A percentile compares a stretch with the other conserved stretches of the same genome.
These are phyloP conservation scores for Callithrix jacchus DNA, from an alignment of 2,113 vertebrate species.

Conservation along the genomic window DNA sequence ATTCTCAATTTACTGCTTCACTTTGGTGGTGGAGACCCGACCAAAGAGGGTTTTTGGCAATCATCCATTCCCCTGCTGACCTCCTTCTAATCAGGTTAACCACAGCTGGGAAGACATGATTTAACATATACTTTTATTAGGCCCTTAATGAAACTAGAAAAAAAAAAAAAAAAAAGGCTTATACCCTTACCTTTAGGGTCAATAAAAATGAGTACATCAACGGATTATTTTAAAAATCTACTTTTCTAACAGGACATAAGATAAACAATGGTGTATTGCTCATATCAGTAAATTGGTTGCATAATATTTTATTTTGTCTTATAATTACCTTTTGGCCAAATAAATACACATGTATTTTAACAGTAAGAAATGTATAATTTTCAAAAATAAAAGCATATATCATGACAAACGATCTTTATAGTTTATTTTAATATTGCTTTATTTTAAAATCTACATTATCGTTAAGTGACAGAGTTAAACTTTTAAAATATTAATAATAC, in stretches of 20 bases:
- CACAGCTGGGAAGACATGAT: slow-evolving; percentile 29
- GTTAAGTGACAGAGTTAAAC: neutral
- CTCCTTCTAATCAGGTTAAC: slow-evolving; percentile 67
- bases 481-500: slow-evolving; percentile 55
- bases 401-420: neutral
- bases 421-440: neutral
- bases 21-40: slow-evolving; percentile 14
- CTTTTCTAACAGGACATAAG: neutral
- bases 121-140: slow-evolving; percentile 55
- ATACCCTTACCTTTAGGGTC: neutral
- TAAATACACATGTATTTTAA: neutral
- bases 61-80: slow-evolving; percentile 57
- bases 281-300: neutral
- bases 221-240: neutral
- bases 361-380: neutral
- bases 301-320: neutral
- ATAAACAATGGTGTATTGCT: neutral
- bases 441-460: slow-evolving; percentile 6
- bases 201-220: neutral
- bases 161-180: slow-evolving; percentile 32
- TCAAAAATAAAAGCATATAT: neutral
- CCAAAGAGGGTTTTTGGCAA: slow-evolving; percentile 75
- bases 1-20: slow-evolving; percentile 70
- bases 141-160: neutral
- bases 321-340: neutral